Conservation (phyloP, 2,113 vertebrate genomes). For the Paralichthys olivaceus region DNA sequence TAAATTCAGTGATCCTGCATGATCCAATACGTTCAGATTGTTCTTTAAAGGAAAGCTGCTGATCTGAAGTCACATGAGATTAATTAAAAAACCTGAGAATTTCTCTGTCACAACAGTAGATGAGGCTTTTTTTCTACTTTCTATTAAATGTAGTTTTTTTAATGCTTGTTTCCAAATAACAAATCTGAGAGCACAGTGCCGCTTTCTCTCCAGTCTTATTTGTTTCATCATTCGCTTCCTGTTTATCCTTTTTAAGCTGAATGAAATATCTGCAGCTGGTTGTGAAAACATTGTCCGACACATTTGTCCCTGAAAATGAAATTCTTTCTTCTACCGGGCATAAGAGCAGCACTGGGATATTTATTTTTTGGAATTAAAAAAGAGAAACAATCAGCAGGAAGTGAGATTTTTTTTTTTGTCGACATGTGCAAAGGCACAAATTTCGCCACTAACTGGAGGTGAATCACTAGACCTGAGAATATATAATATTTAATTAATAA, state of each 20-base stretch:
- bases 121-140: neutral
- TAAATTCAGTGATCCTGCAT: neutral
- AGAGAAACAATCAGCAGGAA: constrained; percentile 32
- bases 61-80: constrained; percentile 20
- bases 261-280: constrained; percentile 63
- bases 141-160: constrained; percentile 18
- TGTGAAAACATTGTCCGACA: constrained; percentile 66
- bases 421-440: constrained; percentile 27
- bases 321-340: constrained; percentile 36
- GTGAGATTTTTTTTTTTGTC: constrained; percentile 36
- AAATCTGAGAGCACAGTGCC: constrained; percentile 47
- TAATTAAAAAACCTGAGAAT: constrained; percentile 2
- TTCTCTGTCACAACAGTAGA: constrained; percentile 24
- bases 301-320: constrained; percentile 62
- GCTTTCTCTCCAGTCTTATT: constrained; percentile 37
- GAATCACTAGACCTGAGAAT: constrained; percentile 16
- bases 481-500: constrained; percentile 27
- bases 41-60: constrained; percentile 7
- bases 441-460: constrained; percentile 25
- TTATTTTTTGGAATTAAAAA: constrained; percentile 28
- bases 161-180: constrained; percentile 66
- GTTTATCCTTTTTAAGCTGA: constrained; percentile 66
- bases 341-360: constrained; percentile 38
- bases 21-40: constrained; percentile 19
- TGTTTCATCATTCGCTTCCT: constrained; percentile 59